These are phyloP conservation scores for Drosophila atripex DNA, from an alignment of 2,888 invertebrate species.

Conservation along the genomic window DNA sequence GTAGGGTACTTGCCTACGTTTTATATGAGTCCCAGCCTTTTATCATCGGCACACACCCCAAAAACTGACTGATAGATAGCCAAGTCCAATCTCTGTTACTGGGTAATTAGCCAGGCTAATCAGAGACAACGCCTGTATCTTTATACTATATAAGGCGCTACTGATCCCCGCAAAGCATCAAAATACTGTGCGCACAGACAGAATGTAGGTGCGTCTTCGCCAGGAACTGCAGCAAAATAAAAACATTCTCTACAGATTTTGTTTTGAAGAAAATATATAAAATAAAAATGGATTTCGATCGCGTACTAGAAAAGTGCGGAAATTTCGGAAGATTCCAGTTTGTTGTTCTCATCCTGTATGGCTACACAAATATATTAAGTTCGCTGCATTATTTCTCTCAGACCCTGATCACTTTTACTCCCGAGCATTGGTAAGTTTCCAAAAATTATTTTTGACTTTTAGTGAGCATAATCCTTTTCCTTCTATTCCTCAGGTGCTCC, in stretches of 20 bases:
- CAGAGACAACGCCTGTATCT: constrained; percentile 30
- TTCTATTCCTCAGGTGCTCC: constrained; percentile 34
- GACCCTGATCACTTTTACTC: constrained; percentile 85
- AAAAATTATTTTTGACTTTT: background rate
- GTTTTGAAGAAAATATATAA: background rate
- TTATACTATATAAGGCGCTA: constrained; percentile 66
- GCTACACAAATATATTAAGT: constrained; percentile 85
- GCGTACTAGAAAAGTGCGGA: constrained; percentile 85
- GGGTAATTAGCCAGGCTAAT: constrained; percentile 54
- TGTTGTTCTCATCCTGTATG: constrained; percentile 84
- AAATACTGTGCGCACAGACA: constrained; percentile 40
- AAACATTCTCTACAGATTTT: constrained; percentile 18
- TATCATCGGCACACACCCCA: constrained; percentile 35
- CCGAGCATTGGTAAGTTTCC: constrained; percentile 82
- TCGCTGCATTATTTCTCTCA: constrained; percentile 86
- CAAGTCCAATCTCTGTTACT: constrained; percentile 47
- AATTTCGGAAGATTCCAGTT: constrained; percentile 85
- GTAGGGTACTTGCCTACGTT: constrained; percentile 5
- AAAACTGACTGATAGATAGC: constrained; percentile 52
- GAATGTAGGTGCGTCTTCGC: constrained; percentile 52
- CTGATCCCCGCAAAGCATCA: constrained; percentile 32
- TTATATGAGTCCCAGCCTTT: constrained; percentile 12
- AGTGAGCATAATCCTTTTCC: background rate
- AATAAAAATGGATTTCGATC: constrained; percentile 83
- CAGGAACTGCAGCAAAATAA: constrained; percentile 1